Evolutionary conservation across 2,113 vertebrate genomes (phyloP), one percentile per base, ranked within the genome.

Genomic region (Coturnix japonica): DNA sequence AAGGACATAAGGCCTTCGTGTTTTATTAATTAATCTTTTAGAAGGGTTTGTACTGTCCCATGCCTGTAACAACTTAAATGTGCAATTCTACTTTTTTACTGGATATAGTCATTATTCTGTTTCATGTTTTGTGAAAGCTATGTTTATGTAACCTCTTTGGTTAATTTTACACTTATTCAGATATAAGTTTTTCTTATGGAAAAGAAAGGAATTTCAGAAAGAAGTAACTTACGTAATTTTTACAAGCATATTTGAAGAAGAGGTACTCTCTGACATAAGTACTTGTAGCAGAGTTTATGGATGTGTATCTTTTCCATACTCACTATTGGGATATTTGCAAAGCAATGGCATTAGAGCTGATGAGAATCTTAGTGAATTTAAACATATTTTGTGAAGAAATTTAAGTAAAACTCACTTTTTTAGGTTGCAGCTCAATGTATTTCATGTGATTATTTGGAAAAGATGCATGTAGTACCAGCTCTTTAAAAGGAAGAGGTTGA

Each of bases 1-100:
- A 91, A 90, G 77, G 28, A 23, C 37, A 51, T 84, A 51, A 92
- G 46, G 31, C 33, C 17, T 89, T 95, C 64, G 86, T 89, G 57
- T 93, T 93, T 95, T 89, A 94, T 87, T 94, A 57, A 93, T 87
- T 41, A 89, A 33, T n/a, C 0, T 35, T 63, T 59, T 81, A 90
- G 33, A 92, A 90, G 65, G 49, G 35, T 59, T 94, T 90, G 25
- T 73, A 63, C 47, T 91, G 54, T 85, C 35, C n/a, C 39, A 65
- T 84, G 44, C 51, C 54, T 89, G 71, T 67, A 70, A 51, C 61
- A 91, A 59, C 61, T 77, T 94, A 80, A 80, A 90, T 88, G 30
- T 84, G 79, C 83, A 22, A 63, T 46, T 77, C 53, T 91, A 73
- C 57, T 33, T 75, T 93, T 90, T 91, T 70, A 39, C 15, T 66